Evolutionary conservation across 2,797 vertebrate species (phyloP), one percentile per base, ranked within the genome.

Genomic region (Setipinna tenuifilis): DNA sequence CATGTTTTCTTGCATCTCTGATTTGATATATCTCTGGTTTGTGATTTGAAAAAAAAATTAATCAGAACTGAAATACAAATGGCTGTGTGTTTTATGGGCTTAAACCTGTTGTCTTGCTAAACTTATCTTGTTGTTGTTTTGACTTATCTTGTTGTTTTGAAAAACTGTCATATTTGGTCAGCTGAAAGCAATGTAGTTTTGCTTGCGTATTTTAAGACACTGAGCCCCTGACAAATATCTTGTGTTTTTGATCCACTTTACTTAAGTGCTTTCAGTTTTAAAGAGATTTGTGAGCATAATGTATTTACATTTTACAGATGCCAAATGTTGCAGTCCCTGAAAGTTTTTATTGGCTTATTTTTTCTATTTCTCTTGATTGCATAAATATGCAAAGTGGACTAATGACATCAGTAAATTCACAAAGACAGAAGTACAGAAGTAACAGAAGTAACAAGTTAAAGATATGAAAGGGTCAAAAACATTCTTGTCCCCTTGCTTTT

Each of bases 351-450:
- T 6, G 14, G 65, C 65, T 78, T 85, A 17, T 2, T 16, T 50
- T 50, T 35, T 82, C 28, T 44, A 21, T 41, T 78, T 78, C 41
- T 78, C 9, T 78, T 21, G 35, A 41, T 78, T 17, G 17, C 16
- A 6, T 78, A 19, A 19, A 78, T 78, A 78, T 75, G 16, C 16
- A 75, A 75, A 75, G 35, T 6, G 28, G 4, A 28, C 23, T 28
- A 16, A 12, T 28, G 28, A 71, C 3, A 0, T 31, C 14, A 71
- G 28, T 10, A 80, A 50, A 71, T 61, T 17, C 6, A 61, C 59
- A 21, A 25, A 21, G 46, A 75, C 46, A 58, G n/a, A 82, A 25
- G 87, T 86, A 90, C 81, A 91, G 89, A 90, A 23, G 35, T 50
- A 75, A 17, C 82, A 86, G 89, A n/a, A n/a, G n/a, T n/a, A n/a